Conservation (phyloP, 2,888 invertebrate genomes). For the Pseudeuparius sepicola region DNA sequence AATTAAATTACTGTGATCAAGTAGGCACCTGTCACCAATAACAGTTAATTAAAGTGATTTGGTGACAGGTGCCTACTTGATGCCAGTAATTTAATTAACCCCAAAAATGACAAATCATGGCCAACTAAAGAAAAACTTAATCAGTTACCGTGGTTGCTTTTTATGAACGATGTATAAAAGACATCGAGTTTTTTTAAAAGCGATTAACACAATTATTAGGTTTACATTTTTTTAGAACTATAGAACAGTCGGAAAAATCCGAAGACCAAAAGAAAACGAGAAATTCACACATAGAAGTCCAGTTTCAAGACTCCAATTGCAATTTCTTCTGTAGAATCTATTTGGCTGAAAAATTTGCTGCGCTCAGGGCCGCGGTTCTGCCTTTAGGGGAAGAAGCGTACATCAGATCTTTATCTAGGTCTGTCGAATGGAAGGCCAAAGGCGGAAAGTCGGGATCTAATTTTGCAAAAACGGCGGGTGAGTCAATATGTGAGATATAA, state of each 20-base stretch:
- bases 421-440: conserved; percentile 84
- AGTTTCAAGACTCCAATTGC: conserved; percentile 54
- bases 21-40: too few relatives aligned
- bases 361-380: conserved; percentile 49
- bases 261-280: conserved; percentile 35
- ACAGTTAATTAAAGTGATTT: too few relatives aligned
- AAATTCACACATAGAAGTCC: conserved; percentile 44
- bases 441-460: conserved; percentile 97
- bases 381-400: conserved; percentile 58
- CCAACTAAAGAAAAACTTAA: too few relatives aligned
- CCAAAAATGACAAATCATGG: too few relatives aligned
- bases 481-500: too few relatives aligned
- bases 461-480: conserved; percentile 90
- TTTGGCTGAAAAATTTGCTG: conserved; percentile 85
- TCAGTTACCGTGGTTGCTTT: too few relatives aligned
- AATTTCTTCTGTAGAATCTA: conserved; percentile 85
- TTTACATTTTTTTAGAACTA: neutral
- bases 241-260: conserved; percentile 13
- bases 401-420: conserved; percentile 76
- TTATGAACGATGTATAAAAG: too few relatives aligned
- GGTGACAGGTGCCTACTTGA: too few relatives aligned
- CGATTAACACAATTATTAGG: conserved; percentile 1
- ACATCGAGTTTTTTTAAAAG: too few relatives aligned
- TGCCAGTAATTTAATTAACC: too few relatives aligned
- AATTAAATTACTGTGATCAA: too few relatives aligned